Conservation (phyloP, 2,113 vertebrate species). For the Riparia riparia region DNA sequence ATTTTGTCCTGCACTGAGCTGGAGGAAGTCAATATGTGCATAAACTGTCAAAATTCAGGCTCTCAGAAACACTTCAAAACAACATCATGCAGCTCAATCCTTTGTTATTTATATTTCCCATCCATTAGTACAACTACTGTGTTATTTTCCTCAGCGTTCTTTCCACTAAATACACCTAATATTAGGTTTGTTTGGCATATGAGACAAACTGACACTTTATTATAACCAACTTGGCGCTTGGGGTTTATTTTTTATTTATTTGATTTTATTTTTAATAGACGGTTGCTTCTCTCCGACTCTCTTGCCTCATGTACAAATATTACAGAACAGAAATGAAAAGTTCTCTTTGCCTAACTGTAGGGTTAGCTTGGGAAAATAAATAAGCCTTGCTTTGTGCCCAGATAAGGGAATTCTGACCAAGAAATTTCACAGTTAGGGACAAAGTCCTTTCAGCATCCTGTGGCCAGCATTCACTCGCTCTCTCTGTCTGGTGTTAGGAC, state of each 20-base stretch:
- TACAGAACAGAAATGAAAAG: constrained; percentile 47
- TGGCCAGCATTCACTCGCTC: neutral
- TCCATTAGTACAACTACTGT: neutral
- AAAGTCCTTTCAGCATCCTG: neutral
- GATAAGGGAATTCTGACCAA: neutral
- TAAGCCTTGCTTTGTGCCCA: constrained; percentile 39
- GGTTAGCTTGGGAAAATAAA: constrained; percentile 43
- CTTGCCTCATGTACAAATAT: constrained; percentile 15
- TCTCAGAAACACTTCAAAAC: neutral
- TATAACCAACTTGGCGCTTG: constrained; percentile 57
- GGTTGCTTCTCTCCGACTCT: constrained; percentile 5
- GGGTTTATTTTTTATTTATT: constrained; percentile 65
- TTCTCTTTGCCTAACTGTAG: constrained; percentile 45
- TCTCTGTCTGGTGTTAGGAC: neutral
- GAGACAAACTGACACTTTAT: constrained; percentile 66
- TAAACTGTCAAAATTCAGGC: constrained; percentile 19
- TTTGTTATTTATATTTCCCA: neutral
- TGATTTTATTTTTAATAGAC: neutral
- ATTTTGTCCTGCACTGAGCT: neutral
- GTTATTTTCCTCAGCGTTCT: neutral
- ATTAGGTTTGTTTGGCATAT: constrained; percentile 17
- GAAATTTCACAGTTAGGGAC: neutral
- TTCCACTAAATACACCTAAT: constrained; percentile 20
- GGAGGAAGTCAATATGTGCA: neutral
- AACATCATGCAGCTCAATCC: neutral